phyloP scores from a whole-genome alignment of 2,888 invertebrate genomes.

The Cryptophagus acutangulus region DNA sequence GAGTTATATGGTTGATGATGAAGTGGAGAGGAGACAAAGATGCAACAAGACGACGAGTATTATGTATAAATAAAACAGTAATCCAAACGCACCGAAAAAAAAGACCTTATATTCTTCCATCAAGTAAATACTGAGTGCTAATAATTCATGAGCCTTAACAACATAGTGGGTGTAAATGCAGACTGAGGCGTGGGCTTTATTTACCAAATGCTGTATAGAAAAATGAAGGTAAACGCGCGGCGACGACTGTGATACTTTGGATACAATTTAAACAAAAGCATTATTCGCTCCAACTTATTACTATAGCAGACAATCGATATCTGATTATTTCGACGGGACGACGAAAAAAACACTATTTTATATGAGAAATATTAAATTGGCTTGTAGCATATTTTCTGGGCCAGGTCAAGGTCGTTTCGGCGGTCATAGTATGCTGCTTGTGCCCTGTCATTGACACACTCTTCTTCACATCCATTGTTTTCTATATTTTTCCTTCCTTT shows the following conservation, averaged over 20 bases:
- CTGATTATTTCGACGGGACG: too few species aligned
- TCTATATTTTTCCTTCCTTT: not conserved
- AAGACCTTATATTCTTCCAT: too few species aligned
- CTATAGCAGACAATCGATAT: not conserved
- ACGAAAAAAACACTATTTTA: slow-evolving; percentile 5
- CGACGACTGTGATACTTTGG: not conserved
- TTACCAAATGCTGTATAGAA: slow-evolving; percentile 6
- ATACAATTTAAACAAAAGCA: not conserved
- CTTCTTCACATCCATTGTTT: slow-evolving; percentile 13
- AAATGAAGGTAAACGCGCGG: slow-evolving; percentile 2
- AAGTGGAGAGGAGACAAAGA: too few species aligned
- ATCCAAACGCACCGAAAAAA: too few species aligned
- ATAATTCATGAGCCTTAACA: slow-evolving; percentile 30
- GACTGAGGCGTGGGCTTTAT: slow-evolving; percentile 24
- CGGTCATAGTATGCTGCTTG: slow-evolving; percentile 24
- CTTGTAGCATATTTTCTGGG: slow-evolving; percentile 1
- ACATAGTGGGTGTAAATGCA: slow-evolving; percentile 32
- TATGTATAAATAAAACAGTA: too few species aligned
- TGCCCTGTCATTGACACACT: slow-evolving; percentile 34
- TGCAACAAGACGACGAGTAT: too few species aligned
- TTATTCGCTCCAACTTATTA: not conserved
- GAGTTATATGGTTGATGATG: too few species aligned
- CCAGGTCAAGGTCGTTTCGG: slow-evolving; percentile 10
- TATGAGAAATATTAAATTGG: slow-evolving; percentile 15
- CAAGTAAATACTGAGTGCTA: slow-evolving; percentile 8